These are phyloP conservation scores for Arvicanthis niloticus DNA, from an alignment of 2,113 vertebrate species.

Conservation along the genomic window DNA sequence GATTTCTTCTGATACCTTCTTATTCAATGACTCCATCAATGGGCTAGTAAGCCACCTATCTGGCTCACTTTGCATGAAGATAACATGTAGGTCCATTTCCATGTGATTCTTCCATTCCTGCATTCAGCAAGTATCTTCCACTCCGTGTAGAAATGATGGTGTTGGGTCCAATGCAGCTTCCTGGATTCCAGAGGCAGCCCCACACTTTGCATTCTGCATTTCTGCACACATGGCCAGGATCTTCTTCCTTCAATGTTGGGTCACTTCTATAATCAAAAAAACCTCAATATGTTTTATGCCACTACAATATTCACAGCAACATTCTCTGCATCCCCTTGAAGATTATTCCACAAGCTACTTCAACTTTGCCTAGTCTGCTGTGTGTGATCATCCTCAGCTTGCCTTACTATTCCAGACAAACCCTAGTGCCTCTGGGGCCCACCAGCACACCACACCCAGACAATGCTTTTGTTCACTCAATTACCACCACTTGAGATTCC, in stretches of 20 bases:
- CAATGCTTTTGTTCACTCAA: neutral
- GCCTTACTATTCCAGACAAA: neutral
- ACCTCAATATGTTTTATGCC: neutral
- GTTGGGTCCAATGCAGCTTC: neutral
- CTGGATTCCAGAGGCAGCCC: neutral
- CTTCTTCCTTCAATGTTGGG: neutral
- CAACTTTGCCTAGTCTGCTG: neutral
- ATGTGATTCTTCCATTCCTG: neutral
- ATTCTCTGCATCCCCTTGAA: neutral
- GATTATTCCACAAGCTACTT: neutral
- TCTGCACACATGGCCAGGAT: neutral
- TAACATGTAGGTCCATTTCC: neutral
- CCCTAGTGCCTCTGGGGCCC: neutral
- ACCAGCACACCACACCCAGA: neutral
- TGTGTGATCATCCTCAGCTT: neutral
- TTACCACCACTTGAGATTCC: neutral
- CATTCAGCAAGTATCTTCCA: neutral
- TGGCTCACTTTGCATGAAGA: neutral
- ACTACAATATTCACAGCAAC: neutral
- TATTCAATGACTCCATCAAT: slow-evolving; percentile 3
- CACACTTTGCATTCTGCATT: neutral
- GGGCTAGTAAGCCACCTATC: neutral
- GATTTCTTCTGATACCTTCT: neutral
- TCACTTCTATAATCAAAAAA: slow-evolving; percentile 35
- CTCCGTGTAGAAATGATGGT: neutral